Base-by-base conservation (phyloP, 1,140 invertebrate genomes). In the Drosophila tristis region DNA sequence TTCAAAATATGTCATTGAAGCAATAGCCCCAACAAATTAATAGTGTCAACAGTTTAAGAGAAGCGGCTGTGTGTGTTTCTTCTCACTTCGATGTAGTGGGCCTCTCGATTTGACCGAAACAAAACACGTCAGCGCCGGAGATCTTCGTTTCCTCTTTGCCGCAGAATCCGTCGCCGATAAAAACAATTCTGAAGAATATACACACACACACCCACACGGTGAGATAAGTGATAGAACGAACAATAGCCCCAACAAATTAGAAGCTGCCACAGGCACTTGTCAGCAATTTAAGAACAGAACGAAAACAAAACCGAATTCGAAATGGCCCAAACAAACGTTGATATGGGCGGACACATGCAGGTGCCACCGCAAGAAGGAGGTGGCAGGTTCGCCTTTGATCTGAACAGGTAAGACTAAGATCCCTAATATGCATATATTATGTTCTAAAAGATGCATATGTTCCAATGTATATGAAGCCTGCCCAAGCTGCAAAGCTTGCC, bases 401-500 rank as follows among this genome's bases (percentile, higher is more conserved):
- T 90, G 13, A 63, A 77, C 23, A 80, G 31, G 90, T 91, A 42
- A 49, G 53, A 74, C 6, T 91, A 42, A 47, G 50, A 74, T 5
- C 5, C 2, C 26, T 35, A 5, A 9, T 2, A 13, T 9, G 11
- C 20, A 53, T 35, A 7, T 20, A 15, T 5, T 13, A 13, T 15
- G 0, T 7, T n/a, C 15, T 13, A 25, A 20, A 2, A 39, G 4
- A 5, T 4, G 7, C 20, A 20, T 9, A n/a, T 20, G 5, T 15
- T 54, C 16, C 35, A 4, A 35, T 51, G 8, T 2, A 4, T 16
- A 45, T 48, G 20, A 20, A 91, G 84, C 25, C 39, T 91, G 25
- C 67, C 79, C 2, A 25, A 43, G 15, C 31, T 91, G 25, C 55
- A 59, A 44, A 86, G 73, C 45, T 20, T 91, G 20, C 89, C 90